phyloP scores from a whole-genome alignment of 23 tunicate genomes.

The Oikopleura dioica region DNA sequence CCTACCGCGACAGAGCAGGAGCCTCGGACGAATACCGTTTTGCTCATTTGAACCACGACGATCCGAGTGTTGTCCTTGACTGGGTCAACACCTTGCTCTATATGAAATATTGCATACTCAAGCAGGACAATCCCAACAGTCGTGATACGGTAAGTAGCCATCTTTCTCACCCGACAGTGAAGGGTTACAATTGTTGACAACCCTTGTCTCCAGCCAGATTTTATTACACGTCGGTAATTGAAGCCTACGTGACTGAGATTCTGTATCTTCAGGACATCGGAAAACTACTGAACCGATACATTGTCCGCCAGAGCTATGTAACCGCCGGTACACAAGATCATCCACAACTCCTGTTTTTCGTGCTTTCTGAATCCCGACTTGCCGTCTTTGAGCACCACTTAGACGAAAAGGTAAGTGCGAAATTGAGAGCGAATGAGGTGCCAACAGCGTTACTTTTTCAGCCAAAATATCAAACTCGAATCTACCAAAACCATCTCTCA shows the following conservation, averaged over 20 bases:
- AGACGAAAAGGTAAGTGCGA: conserved; percentile 51
- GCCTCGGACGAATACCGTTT: conserved; percentile 34
- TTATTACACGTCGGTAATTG: too few relatives aligned
- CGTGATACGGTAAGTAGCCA: conserved; percentile 11
- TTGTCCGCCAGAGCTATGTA: neutral
- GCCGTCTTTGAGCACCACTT: conserved; percentile 63
- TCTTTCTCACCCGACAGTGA: neutral
- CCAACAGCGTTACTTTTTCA: too few relatives aligned
- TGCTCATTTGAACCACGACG: conserved; percentile 68
- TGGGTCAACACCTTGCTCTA: conserved; percentile 65
- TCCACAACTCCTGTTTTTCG: neutral
- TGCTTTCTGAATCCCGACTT: conserved; percentile 45
- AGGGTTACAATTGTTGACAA: neutral
- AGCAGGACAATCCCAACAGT: conserved; percentile 30
- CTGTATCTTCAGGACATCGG: neutral
- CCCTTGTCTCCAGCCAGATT: too few relatives aligned
- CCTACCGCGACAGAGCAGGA: neutral
- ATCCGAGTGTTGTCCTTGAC: conserved; percentile 61
- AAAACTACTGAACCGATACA: neutral
- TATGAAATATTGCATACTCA: conserved; percentile 44
- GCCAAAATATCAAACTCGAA: conserved; percentile 32
- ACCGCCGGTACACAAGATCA: neutral
- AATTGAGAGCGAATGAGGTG: too few relatives aligned
- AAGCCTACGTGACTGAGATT: neutral
- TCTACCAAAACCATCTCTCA: conserved; percentile 14